Evolutionary conservation across 2,888 invertebrate species (phyloP).

Genomic region (Brenthis ino): DNA sequence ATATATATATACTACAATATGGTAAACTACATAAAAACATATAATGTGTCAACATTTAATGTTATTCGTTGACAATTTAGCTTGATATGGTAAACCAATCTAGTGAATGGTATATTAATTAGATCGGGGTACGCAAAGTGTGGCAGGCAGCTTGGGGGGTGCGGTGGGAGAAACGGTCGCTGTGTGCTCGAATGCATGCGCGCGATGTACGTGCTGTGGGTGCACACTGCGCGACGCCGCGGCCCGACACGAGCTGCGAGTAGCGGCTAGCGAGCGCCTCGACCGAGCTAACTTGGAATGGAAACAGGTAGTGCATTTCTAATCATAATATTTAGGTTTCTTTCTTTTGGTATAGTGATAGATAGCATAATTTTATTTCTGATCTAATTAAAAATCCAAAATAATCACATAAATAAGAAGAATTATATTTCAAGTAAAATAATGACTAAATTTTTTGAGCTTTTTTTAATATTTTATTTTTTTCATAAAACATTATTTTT

Average conservation of each 20-base stretch:
- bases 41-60: no score
- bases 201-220: constrained; percentile 68
- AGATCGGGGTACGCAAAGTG: constrained; percentile 16
- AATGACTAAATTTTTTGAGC: no score
- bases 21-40: no score
- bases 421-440: no score
- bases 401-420: no score
- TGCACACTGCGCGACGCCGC: constrained; percentile 88
- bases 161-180: constrained; percentile 39
- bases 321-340: background rate
- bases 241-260: constrained; percentile 89
- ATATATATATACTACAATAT: no score
- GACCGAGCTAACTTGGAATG: constrained; percentile 92
- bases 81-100: no score
- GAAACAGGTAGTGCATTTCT: constrained; percentile 75
- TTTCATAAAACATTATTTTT: no score
- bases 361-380: background rate
- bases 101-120: background rate
- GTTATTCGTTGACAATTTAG: no score
- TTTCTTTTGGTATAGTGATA: background rate
- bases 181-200: constrained; percentile 53
- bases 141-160: constrained; percentile 11
- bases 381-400: background rate
- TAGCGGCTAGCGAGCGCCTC: constrained; percentile 89
- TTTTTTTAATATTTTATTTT: no score